Percentiles rank a stretch among this genome's conserved stretches.
phyloP scores from a whole-genome alignment of 2,888 invertebrate genomes.

The Lithophane leautieri region DNA sequence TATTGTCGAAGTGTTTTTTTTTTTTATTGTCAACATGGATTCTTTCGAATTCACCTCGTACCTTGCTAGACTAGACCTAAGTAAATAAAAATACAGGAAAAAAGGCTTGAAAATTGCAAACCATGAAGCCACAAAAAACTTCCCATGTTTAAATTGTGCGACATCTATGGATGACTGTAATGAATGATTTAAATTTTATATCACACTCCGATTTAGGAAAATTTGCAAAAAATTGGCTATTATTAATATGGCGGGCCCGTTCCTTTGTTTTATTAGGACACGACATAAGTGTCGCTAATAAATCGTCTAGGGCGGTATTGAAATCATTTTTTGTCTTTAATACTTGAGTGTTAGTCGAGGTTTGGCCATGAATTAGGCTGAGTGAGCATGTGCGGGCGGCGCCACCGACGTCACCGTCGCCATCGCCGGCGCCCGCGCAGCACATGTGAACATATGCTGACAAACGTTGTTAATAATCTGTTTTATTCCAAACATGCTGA shows the following conservation, averaged over 20 bases:
- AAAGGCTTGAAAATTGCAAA: constrained; percentile 11
- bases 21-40: neutral
- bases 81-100: constrained; percentile 9
- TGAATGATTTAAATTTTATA: constrained; percentile 35
- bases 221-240: constrained; percentile 39
- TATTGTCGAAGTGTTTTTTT: too few relatives aligned
- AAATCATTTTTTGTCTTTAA: constrained; percentile 67
- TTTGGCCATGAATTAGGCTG: constrained; percentile 72
- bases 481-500: constrained; percentile 77
- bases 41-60: neutral
- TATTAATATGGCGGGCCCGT: constrained; percentile 48
- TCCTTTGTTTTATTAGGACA: constrained; percentile 49
- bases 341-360: constrained; percentile 61
- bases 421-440: constrained; percentile 74
- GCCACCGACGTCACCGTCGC: constrained; percentile 70
- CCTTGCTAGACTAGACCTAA: neutral
- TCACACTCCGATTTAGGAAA: constrained; percentile 32
- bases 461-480: constrained; percentile 76
- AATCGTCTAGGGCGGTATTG: constrained; percentile 62
- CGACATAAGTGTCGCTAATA: constrained; percentile 61
- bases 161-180: constrained; percentile 20
- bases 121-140: constrained; percentile 25
- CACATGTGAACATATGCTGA: constrained; percentile 80
- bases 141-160: constrained; percentile 12
- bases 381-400: constrained; percentile 75